phyloP scores from a whole-genome alignment of 2,797 vertebrate species.

The Netta rufina region DNA sequence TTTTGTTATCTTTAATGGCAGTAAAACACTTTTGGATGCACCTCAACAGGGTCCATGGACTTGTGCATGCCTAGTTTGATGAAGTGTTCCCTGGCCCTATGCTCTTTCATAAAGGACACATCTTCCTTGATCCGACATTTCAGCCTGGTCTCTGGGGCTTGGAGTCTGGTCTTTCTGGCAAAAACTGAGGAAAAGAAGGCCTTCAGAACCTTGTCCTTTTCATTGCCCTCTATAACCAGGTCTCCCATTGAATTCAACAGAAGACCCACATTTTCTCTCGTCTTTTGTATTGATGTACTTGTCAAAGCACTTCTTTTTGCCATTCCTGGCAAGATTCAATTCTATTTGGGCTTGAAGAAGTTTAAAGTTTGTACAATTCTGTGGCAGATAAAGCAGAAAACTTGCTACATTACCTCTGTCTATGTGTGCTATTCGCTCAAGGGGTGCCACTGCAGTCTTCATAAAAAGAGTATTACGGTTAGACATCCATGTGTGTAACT shows the following conservation, averaged over 20 bases:
- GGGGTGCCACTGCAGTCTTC: not conserved
- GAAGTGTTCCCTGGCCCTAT: not conserved
- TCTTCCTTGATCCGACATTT: not conserved
- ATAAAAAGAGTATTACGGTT: not conserved
- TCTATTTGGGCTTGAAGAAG: not conserved
- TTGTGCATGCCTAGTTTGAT: not conserved
- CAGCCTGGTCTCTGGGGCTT: not conserved
- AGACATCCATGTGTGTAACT: not conserved
- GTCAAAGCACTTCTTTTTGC: not conserved
- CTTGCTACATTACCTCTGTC: not conserved
- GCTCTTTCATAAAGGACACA: not conserved
- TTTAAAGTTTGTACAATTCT: not conserved
- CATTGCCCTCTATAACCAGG: too few species aligned
- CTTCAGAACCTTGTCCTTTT: not conserved
- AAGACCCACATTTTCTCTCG: not conserved
- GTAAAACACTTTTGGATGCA: not conserved
- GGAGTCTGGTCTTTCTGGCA: not conserved
- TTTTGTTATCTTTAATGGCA: too few species aligned
- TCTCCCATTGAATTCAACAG: not conserved
- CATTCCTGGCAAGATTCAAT: not conserved
- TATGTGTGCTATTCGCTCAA: not conserved
- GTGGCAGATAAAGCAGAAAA: not conserved
- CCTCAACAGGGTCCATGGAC: not conserved
- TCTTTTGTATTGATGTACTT: not conserved
- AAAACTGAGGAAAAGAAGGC: not conserved